Conservation (phyloP, 1,140 invertebrate species). For the fruit fly (Drosophila melanogaster) region Release_6_plus_ISO1_MT NC_004354.4:10458001-10458500, state of each 20-base stretch:
- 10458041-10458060: too few relatives aligned
- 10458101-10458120: background rate
- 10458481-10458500: conserved; percentile 51
- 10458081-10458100: too few relatives aligned
- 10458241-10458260: background rate
- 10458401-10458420: conserved; percentile 40
- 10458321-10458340: too few relatives aligned
- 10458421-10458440: conserved; percentile 72
- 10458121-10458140: background rate
- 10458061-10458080: too few relatives aligned
- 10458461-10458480: conserved; percentile 62
- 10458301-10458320: too few relatives aligned
- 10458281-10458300: too few relatives aligned
- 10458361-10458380: background rate
- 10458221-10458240: conserved; percentile 69
- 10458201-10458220: conserved; percentile 74
- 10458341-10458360: too few relatives aligned
- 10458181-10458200: conserved; percentile 52
- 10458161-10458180: background rate
- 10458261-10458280: too few relatives aligned
- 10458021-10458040: too few relatives aligned
- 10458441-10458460: conserved; percentile 65
- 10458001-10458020: too few relatives aligned
- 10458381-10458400: background rate
- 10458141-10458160: background rate